Conservation (phyloP, 2,888 invertebrate species). For the Malacosoma neustria region DNA sequence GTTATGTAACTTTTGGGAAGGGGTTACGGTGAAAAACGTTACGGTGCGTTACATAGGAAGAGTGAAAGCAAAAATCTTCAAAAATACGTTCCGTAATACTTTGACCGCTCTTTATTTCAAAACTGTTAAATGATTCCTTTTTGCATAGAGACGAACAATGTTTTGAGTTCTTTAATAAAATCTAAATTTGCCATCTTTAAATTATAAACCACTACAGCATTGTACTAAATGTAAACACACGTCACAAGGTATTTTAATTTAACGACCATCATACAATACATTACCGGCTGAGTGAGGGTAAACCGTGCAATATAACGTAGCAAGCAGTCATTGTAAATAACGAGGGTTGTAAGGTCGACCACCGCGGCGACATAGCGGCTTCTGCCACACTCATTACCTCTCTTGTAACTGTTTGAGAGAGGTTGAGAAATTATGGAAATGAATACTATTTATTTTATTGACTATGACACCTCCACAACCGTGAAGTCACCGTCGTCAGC, state of each 20-base stretch:
- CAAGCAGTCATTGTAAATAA: background rate
- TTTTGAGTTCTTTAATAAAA: too few relatives aligned
- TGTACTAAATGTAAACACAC: background rate
- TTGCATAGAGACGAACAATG: too few relatives aligned
- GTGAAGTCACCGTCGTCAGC: slow-evolving; percentile 1
- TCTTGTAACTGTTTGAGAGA: slow-evolving; percentile 16
- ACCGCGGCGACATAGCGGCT: slow-evolving; percentile 23
- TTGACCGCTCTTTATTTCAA: too few relatives aligned
- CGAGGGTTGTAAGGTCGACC: slow-evolving; percentile 15
- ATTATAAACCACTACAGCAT: slow-evolving; percentile 1
- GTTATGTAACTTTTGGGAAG: too few relatives aligned
- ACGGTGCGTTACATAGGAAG: too few relatives aligned
- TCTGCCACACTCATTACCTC: slow-evolving; percentile 18
- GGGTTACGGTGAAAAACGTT: too few relatives aligned
- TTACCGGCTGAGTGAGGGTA: background rate
- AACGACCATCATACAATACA: background rate
- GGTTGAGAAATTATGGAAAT: slow-evolving; percentile 10
- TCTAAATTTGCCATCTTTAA: too few relatives aligned
- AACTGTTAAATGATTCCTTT: too few relatives aligned
- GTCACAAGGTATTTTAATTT: background rate
- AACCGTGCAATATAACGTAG: background rate
- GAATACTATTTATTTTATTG: slow-evolving; percentile 4
- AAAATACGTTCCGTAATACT: too few relatives aligned
- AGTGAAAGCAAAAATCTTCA: too few relatives aligned
- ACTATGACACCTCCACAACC: too few relatives aligned